Evolutionary conservation across 2,113 vertebrate genomes (phyloP).

Genomic region (Alethe castanea): DNA sequence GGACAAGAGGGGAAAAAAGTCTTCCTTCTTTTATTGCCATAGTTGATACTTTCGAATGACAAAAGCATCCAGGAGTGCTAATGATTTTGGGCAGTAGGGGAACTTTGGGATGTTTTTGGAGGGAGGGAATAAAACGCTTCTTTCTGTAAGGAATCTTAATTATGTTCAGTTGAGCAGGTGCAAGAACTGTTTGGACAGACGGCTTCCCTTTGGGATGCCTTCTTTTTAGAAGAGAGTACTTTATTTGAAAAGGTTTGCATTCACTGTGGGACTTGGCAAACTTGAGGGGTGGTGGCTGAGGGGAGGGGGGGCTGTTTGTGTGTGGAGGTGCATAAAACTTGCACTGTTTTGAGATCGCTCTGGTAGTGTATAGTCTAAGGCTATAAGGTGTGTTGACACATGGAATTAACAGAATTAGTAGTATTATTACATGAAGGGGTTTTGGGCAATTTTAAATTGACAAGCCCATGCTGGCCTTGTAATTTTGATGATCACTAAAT

Average conservation of each 20-base stretch:
- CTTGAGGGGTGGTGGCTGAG: background rate
- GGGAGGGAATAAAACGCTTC: background rate
- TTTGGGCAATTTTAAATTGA: background rate
- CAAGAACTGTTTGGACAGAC: background rate
- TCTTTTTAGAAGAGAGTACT: background rate
- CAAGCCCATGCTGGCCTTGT: background rate
- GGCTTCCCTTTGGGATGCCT: background rate
- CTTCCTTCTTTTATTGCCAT: background rate
- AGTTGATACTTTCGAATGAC: background rate
- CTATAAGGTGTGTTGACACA: background rate
- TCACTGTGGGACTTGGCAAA: background rate
- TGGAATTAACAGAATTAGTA: background rate
- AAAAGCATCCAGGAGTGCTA: background rate
- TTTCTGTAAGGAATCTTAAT: background rate
- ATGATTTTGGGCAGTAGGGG: background rate
- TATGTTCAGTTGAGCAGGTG: constrained; percentile 38
- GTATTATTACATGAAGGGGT: background rate
- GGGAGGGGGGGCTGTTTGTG: background rate
- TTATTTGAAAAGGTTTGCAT: background rate
- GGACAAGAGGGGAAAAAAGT: fast-evolving
- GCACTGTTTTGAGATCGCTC: background rate
- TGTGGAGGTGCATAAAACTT: background rate
- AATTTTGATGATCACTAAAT: background rate
- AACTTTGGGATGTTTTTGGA: background rate
- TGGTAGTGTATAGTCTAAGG: background rate